Conservation (phyloP, 2,888 invertebrate genomes). For the Tinea pellionella region DNA sequence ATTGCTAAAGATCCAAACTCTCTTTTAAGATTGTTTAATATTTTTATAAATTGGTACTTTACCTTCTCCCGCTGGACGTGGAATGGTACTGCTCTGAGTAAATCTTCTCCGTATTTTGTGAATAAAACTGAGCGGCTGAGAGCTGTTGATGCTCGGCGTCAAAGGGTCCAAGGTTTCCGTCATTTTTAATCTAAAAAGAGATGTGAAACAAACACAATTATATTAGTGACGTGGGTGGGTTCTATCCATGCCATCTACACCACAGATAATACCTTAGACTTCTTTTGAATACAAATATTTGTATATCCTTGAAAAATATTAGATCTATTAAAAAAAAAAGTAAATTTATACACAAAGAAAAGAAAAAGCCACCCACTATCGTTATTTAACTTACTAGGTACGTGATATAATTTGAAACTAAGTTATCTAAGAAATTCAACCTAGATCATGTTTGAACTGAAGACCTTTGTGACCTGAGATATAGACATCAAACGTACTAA, state of each 20-base stretch:
- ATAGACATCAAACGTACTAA: not conserved
- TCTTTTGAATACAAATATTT: too few relatives aligned
- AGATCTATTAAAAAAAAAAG: too few relatives aligned
- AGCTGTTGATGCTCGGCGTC: constrained; percentile 40
- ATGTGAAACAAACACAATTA: too few relatives aligned
- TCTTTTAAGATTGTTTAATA: too few relatives aligned
- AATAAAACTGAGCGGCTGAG: constrained; percentile 34
- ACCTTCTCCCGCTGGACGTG: constrained; percentile 44
- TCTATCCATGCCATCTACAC: too few relatives aligned
- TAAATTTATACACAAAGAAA: too few relatives aligned
- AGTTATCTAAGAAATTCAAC: not conserved
- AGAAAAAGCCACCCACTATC: too few relatives aligned
- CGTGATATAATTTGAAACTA: too few relatives aligned
- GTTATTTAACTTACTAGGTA: not conserved
- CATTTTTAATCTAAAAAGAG: constrained; percentile 28
- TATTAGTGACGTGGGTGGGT: too few relatives aligned
- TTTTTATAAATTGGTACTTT: constrained; percentile 12
- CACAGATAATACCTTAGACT: too few relatives aligned
- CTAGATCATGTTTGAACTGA: not conserved
- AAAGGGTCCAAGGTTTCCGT: constrained; percentile 52
- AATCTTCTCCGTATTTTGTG: constrained; percentile 41
- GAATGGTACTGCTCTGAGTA: constrained; percentile 20
- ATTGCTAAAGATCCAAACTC: too few relatives aligned
- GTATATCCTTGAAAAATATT: too few relatives aligned
- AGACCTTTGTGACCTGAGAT: not conserved